Conservation (phyloP, 1,140 invertebrate genomes). For the Lucilia sericata region DNA sequence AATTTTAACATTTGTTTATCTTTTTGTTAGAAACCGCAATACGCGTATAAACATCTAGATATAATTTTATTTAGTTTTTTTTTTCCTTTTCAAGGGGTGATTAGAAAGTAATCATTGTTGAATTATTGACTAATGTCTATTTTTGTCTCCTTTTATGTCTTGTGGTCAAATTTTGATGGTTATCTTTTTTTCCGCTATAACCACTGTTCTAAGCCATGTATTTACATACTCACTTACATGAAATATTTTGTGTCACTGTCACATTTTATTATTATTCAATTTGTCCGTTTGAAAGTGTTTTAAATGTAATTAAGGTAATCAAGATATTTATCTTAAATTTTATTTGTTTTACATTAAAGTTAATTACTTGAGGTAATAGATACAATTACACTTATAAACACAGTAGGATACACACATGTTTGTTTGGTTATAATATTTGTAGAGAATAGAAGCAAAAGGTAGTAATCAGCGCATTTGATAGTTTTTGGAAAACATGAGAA, state of each 20-base stretch:
- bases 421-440: neutral
- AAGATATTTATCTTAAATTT: neutral
- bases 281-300: neutral
- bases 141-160: neutral
- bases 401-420: neutral
- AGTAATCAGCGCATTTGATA: too few relatives aligned
- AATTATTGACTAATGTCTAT: neutral
- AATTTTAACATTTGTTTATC: neutral
- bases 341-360: slow-evolving; percentile 21
- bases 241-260: neutral
- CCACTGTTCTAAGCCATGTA: too few relatives aligned
- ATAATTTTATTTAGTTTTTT: neutral
- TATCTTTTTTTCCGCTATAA: too few relatives aligned
- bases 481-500: too few relatives aligned
- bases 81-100: neutral
- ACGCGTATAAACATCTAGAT: neutral
- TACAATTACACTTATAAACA: neutral
- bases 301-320: slow-evolving; percentile 16
- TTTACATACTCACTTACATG: neutral
- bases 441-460: too few relatives aligned
- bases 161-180: neutral
- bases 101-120: slow-evolving; percentile 11
- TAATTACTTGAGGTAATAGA: slow-evolving; percentile 4
- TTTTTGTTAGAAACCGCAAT: neutral
- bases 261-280: neutral